These are phyloP conservation scores for Xerus rutilus DNA, from an alignment of 2,797 vertebrate genomes.

Conservation along the genomic window DNA sequence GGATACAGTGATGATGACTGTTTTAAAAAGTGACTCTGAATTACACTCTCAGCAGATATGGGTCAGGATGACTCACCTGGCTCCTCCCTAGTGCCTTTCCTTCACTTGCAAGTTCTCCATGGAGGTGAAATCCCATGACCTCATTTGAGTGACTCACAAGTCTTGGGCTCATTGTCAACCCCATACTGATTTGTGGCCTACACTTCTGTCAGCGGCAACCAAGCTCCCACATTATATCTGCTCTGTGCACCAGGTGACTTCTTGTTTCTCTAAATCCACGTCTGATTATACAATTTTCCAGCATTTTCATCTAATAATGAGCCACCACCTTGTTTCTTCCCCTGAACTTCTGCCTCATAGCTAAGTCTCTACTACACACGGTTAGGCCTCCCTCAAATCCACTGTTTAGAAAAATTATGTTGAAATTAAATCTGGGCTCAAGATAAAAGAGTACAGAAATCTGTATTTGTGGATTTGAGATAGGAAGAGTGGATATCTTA, in stretches of 20 bases:
- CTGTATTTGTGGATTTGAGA: background rate
- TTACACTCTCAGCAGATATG: background rate
- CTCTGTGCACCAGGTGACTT: background rate
- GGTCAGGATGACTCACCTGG: background rate
- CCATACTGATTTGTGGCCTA: background rate
- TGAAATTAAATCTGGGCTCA: constrained; percentile 19
- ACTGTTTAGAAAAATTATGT: background rate
- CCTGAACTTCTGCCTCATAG: background rate
- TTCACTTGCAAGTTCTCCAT: background rate
- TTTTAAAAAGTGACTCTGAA: background rate
- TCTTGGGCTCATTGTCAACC: background rate
- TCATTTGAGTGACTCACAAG: constrained; percentile 40
- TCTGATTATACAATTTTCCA: background rate
- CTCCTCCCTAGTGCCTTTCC: background rate
- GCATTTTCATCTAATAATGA: background rate
- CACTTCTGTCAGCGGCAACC: constrained; percentile 39
- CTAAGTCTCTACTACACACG: background rate
- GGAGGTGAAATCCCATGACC: background rate
- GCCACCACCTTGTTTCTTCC: background rate
- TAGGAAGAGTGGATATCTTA: background rate
- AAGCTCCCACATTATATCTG: background rate
- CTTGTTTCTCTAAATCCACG: background rate
- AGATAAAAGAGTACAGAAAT: background rate
- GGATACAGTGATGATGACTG: background rate
- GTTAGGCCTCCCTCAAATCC: background rate